Evolutionary conservation across 2,888 invertebrate genomes (phyloP).

Genomic region (Trichacis sp.): DNA sequence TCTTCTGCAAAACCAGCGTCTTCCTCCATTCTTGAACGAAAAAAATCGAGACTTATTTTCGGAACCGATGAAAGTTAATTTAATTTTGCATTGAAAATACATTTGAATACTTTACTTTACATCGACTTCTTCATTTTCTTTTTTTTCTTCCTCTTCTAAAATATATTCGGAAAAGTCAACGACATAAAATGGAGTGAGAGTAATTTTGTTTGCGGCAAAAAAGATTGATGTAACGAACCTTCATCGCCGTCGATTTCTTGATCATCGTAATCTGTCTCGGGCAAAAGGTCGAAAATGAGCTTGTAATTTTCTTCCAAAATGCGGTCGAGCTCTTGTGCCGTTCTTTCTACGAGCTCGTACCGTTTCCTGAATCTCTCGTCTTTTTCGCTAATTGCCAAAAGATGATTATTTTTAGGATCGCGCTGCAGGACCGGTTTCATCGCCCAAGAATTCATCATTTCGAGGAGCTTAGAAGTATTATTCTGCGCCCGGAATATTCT

Average conservation of each 20-base stretch:
- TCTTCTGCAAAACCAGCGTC: conserved; percentile 2
- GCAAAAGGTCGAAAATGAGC: conserved; percentile 76
- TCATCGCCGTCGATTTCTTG: conserved; percentile 43
- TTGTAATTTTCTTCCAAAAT: conserved; percentile 77
- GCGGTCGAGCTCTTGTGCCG: conserved; percentile 73
- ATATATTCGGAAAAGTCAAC: neutral
- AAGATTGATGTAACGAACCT: conserved; percentile 10
- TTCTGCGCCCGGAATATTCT: conserved; percentile 77
- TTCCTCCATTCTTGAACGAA: neutral
- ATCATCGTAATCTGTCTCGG: conserved; percentile 62
- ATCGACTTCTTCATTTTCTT: no score
- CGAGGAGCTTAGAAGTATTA: conserved; percentile 74
- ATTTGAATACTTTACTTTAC: no score
- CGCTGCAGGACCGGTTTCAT: conserved; percentile 81
- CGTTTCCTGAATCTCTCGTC: conserved; percentile 72
- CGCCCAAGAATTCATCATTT: conserved; percentile 79
- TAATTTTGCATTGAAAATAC: no score
- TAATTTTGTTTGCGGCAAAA: no score
- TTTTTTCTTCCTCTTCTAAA: neutral
- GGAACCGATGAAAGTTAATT: no score
- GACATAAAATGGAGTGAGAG: neutral
- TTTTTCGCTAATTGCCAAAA: conserved; percentile 73
- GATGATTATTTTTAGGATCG: conserved; percentile 73
- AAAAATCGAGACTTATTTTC: no score
- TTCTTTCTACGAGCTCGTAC: conserved; percentile 69